phyloP scores from a whole-genome alignment of 2,113 vertebrate species.

The Hippocampus barbouri region DNA sequence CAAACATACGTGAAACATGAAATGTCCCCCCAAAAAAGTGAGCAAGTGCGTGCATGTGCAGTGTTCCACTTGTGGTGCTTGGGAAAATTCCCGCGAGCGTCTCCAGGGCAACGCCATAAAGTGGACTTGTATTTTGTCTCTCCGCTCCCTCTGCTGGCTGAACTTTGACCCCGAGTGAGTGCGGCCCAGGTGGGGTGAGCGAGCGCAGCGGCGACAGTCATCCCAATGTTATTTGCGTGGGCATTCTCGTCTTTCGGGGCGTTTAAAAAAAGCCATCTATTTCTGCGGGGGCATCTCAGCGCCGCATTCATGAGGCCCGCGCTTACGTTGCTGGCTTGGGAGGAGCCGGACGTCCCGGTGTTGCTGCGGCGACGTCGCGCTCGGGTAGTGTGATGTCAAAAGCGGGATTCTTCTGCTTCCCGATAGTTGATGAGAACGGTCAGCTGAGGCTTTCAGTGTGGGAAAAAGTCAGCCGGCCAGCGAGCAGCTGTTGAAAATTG shows the following conservation, averaged over 20 bases:
- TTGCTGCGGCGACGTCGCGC: neutral
- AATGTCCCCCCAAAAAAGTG: neutral
- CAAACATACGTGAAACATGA: no score
- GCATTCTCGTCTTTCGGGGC: constrained; percentile 2
- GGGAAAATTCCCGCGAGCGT: neutral
- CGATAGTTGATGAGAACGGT: neutral
- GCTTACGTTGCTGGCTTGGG: neutral
- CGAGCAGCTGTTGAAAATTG: neutral
- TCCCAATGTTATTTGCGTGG: neutral
- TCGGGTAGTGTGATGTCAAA: neutral
- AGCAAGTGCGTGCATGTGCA: neutral
- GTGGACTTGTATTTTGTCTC: neutral
- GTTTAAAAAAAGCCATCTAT: constrained; percentile 10
- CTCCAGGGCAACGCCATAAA: neutral
- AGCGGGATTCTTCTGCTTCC: no score
- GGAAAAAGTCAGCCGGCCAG: neutral
- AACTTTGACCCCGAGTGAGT: neutral
- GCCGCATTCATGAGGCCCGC: neutral
- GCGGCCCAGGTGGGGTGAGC: neutral
- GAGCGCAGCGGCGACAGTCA: neutral
- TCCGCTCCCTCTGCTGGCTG: neutral
- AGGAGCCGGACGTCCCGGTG: neutral
- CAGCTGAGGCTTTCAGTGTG: neutral
- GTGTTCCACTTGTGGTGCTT: neutral
- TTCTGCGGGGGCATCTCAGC: neutral